Evolutionary conservation across 2,113 vertebrate genomes (phyloP).

Genomic region (Aspidoscelis tigris): DNA sequence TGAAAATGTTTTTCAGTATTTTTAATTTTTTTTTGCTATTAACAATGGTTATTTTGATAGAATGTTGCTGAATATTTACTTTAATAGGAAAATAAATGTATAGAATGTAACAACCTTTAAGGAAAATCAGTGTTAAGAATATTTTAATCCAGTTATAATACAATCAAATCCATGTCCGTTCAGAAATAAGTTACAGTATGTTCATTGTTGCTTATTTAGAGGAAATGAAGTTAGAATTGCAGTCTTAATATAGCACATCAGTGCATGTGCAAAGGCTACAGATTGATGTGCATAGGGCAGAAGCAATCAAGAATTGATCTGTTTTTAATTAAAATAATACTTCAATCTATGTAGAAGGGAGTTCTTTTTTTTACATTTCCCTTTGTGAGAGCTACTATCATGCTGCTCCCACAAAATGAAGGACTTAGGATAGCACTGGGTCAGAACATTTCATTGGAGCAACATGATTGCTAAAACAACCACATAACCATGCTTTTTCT

Average conservation of each 20-base stretch:
- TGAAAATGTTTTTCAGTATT: conserved; percentile 82
- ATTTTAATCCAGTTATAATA: background rate
- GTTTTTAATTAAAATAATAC: conserved; percentile 7
- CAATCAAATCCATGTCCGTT: no score
- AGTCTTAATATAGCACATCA: conserved; percentile 30
- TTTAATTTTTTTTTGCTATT: conserved; percentile 70
- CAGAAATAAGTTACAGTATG: no score
- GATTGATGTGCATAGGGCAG: conserved; percentile 25
- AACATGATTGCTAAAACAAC: background rate
- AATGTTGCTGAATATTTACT: conserved; percentile 48
- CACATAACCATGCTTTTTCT: background rate
- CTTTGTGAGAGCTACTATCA: background rate
- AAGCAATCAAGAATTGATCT: conserved; percentile 9
- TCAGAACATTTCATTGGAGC: background rate
- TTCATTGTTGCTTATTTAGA: no score
- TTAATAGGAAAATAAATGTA: conserved; percentile 50
- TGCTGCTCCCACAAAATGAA: background rate
- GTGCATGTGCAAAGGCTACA: conserved; percentile 19
- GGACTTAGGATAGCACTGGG: background rate
- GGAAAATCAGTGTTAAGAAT: conserved; percentile 29
- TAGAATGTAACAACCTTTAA: conserved; percentile 46
- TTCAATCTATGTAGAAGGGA: conserved; percentile 12
- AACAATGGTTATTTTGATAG: conserved; percentile 66
- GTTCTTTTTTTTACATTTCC: conserved; percentile 26
- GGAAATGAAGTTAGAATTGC: no score